These are phyloP conservation scores for Cryptotermes secundus DNA, from an alignment of 1,140 invertebrate species.

Conservation along the genomic window DNA sequence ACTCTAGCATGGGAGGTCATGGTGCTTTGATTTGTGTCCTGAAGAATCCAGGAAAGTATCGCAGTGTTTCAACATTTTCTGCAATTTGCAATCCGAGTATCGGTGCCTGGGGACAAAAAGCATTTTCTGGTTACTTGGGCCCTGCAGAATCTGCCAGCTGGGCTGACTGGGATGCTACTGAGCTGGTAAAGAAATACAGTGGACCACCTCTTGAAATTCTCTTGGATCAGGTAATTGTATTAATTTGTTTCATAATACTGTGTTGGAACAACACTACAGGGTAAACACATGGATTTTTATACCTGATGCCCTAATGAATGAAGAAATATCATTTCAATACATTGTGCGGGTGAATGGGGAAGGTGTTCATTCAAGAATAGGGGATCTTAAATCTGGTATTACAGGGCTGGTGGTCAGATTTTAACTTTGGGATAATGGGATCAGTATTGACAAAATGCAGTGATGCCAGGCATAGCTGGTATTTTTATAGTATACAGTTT, in stretches of 20 bases:
- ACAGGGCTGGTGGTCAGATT: too few species aligned
- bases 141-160: conserved; percentile 53
- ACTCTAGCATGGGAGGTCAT: conserved; percentile 92
- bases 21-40: conserved; percentile 90
- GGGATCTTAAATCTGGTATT: too few species aligned
- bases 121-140: conserved; percentile 86
- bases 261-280: too few species aligned
- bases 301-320: too few species aligned
- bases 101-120: conserved; percentile 86
- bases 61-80: conserved; percentile 93
- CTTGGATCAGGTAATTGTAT: conserved; percentile 79
- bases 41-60: conserved; percentile 88
- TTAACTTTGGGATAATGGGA: too few species aligned
- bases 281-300: too few species aligned
- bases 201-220: conserved; percentile 83
- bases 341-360: background rate
- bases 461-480: too few species aligned
- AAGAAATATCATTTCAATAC: too few species aligned
- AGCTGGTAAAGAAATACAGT: conserved; percentile 78
- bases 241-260: background rate
- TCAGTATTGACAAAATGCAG: too few species aligned
- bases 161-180: conserved; percentile 81
- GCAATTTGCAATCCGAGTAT: conserved; percentile 89
- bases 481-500: too few species aligned
- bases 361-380: too few species aligned